Conservation (phyloP, 2,797 vertebrate genomes). For the Chiloscyllium punctatum region DNA sequence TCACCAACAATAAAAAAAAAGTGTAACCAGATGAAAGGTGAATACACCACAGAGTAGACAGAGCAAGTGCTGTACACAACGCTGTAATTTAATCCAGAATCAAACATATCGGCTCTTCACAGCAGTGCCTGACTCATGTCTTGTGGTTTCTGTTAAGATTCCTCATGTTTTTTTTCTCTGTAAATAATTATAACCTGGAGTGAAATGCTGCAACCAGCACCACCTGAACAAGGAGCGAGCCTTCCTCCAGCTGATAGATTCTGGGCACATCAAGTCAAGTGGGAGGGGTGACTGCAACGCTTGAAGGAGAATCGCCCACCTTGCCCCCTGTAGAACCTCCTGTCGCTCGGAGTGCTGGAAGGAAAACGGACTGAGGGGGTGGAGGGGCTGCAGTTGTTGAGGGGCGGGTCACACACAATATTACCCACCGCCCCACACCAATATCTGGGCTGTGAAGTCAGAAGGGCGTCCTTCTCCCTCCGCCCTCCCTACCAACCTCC, state of each 20-base stretch:
- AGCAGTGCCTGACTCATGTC: not conserved
- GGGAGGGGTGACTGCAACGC: not conserved
- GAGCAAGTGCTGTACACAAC: not conserved
- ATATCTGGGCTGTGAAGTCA: not conserved
- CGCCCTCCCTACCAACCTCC: not conserved
- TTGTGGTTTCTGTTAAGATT: constrained; percentile 1
- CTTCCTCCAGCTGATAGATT: not conserved
- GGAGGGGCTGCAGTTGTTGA: not conserved
- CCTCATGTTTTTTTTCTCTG: not conserved
- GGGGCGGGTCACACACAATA: not conserved
- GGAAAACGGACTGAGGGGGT: too few species aligned
- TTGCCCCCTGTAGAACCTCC: not conserved
- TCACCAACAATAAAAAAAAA: not conserved
- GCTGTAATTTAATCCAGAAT: not conserved
- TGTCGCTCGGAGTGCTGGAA: too few species aligned
- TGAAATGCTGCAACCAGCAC: not conserved
- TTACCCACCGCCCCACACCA: not conserved
- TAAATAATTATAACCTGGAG: not conserved
- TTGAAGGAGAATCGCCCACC: not conserved
- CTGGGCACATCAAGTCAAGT: not conserved
- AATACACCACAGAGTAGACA: not conserved
- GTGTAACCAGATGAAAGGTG: not conserved
- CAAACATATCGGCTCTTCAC: not conserved
- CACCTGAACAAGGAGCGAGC: not conserved
- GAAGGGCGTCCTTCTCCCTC: not conserved